These are phyloP conservation scores for Festucalex cinctus DNA, from an alignment of 2,113 vertebrate species.

Conservation along the genomic window DNA sequence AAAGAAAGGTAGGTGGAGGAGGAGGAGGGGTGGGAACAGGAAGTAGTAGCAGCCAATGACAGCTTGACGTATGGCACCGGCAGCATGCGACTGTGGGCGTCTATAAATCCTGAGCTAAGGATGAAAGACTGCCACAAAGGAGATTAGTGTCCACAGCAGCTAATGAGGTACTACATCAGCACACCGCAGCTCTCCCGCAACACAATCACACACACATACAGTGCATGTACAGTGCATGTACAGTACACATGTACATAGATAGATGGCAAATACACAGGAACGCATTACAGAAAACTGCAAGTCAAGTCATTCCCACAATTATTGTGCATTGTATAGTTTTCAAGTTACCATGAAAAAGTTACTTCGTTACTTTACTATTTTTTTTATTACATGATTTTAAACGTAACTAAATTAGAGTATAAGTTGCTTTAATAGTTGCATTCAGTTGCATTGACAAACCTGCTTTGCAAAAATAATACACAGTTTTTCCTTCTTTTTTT, in stretches of 20 bases:
- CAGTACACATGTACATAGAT: slow-evolving; percentile 23
- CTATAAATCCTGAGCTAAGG: slow-evolving; percentile 83
- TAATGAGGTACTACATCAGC: slow-evolving; percentile 77
- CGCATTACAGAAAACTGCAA: slow-evolving; percentile 29
- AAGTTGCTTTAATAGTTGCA: no score
- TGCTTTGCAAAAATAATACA: no score
- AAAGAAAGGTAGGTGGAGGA: slow-evolving; percentile 23
- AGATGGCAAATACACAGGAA: slow-evolving; percentile 29
- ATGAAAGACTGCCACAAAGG: slow-evolving; percentile 80
- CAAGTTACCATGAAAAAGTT: not conserved
- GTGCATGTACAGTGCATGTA: slow-evolving; percentile 22
- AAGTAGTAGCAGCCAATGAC: slow-evolving; percentile 52
- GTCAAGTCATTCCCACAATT: not conserved
- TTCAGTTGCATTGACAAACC: no score
- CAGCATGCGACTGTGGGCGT: slow-evolving; percentile 65
- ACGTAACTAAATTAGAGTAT: no score
- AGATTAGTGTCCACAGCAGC: slow-evolving; percentile 78
- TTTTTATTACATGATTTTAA: no score
- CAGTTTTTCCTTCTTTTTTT: no score
- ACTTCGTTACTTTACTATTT: no score
- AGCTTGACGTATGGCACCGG: slow-evolving; percentile 74
- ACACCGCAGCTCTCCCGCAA: slow-evolving; percentile 40
- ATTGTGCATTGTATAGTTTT: not conserved
- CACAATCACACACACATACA: slow-evolving; percentile 34
- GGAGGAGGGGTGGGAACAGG: slow-evolving; percentile 26